Evolutionary conservation across 2,113 vertebrate species (phyloP).

Genomic region (Corythaeola cristata): DNA sequence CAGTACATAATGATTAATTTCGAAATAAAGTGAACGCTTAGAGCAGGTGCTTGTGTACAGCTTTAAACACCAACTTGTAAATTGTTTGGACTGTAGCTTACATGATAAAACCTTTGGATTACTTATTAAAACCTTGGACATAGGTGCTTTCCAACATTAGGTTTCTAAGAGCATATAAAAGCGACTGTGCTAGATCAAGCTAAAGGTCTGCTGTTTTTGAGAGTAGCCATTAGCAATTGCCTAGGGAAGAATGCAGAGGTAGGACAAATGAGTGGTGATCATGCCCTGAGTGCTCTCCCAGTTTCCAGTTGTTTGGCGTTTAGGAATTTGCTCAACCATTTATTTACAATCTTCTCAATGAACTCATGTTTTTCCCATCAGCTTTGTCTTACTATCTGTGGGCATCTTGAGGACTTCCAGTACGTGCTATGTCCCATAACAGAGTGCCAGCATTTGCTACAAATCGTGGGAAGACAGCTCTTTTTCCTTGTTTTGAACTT

Average conservation of each 20-base stretch:
- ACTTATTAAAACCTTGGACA: constrained; percentile 2
- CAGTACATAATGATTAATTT: neutral
- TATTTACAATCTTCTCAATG: neutral
- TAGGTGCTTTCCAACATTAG: neutral
- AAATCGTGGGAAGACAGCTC: neutral
- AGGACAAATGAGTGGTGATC: neutral
- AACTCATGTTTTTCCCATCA: neutral
- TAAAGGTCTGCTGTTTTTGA: neutral
- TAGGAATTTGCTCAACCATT: neutral
- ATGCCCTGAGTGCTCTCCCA: neutral
- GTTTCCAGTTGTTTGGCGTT: neutral
- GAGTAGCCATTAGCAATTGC: neutral
- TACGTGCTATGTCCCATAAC: neutral
- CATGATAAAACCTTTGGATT: neutral
- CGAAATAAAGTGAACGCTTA: neutral
- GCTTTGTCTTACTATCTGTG: neutral
- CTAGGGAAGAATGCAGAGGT: neutral
- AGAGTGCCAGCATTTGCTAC: neutral
- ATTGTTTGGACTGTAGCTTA: neutral
- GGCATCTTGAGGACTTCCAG: neutral
- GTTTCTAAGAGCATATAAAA: neutral
- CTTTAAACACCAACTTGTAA: constrained; percentile 12
- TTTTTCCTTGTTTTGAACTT: neutral
- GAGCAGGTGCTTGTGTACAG: neutral
- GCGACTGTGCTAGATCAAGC: neutral